A percentile compares a stretch with the other conserved stretches of the same genome.
Evolutionary conservation across 2,797 vertebrate genomes (phyloP).

Genomic region (Danionella dracula): DNA sequence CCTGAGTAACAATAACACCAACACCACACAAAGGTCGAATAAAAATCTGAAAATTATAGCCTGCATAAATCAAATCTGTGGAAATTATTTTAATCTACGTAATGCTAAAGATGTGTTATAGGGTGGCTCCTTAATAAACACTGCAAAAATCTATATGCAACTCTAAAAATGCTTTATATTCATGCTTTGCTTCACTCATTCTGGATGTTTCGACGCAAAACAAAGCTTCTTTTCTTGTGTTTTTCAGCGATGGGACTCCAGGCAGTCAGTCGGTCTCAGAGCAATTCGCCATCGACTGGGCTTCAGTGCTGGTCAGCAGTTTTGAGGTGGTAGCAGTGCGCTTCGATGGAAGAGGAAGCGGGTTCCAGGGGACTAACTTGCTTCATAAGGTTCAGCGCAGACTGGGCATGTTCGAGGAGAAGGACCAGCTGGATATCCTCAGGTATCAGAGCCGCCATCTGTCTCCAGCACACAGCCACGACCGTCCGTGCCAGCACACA

Average conservation of each 20-base stretch:
- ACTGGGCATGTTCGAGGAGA: slow-evolving; percentile 83
- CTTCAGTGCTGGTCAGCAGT: slow-evolving; percentile 87
- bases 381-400: slow-evolving; percentile 82
- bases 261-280: slow-evolving; percentile 89
- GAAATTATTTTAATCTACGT: too few relatives aligned
- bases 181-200: too few relatives aligned
- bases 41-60: too few relatives aligned
- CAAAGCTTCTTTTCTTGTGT: background rate
- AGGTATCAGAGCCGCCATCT: slow-evolving; percentile 59
- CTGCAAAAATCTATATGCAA: too few relatives aligned
- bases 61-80: too few relatives aligned
- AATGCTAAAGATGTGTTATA: too few relatives aligned
- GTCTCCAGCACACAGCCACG: background rate
- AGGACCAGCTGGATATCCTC: slow-evolving; percentile 84
- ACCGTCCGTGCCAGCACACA: slow-evolving; percentile 11
- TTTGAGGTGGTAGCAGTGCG: slow-evolving; percentile 79
- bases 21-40: too few relatives aligned
- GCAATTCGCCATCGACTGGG: slow-evolving; percentile 84
- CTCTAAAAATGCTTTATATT: too few relatives aligned
- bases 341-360: slow-evolving; percentile 87
- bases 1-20: too few relatives aligned
- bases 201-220: too few relatives aligned
- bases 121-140: too few relatives aligned
- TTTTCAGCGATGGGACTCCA: slow-evolving; percentile 75
- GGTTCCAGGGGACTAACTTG: slow-evolving; percentile 90